These are phyloP conservation scores for Ceyx margarethae DNA, from an alignment of 2,113 vertebrate genomes.

Conservation along the genomic window DNA sequence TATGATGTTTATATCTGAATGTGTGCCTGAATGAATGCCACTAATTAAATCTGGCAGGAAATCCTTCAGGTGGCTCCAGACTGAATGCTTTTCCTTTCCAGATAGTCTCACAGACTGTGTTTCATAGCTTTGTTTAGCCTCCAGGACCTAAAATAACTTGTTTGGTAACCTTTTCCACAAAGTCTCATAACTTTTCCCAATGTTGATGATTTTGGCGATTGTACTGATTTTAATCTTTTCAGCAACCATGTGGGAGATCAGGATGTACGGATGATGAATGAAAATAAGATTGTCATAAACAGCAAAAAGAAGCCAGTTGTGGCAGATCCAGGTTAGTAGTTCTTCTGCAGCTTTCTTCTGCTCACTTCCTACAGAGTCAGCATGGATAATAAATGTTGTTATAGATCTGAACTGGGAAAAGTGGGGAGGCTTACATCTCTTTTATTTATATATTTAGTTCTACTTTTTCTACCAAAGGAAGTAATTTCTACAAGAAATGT, in stretches of 20 bases:
- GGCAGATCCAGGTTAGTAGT: constrained; percentile 85
- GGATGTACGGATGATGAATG: constrained; percentile 95
- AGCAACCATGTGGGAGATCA: constrained; percentile 91
- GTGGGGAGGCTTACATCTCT: not conserved
- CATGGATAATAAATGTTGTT: not conserved
- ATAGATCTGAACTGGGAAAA: not conserved
- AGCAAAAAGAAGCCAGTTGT: constrained; percentile 78
- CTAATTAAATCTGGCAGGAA: constrained; percentile 20
- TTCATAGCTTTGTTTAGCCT: not conserved
- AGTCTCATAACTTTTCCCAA: not conserved
- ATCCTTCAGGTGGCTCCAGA: not conserved
- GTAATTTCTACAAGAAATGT: not conserved
- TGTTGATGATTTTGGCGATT: constrained; percentile 7
- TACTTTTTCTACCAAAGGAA: not conserved
- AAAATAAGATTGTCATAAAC: constrained; percentile 87
- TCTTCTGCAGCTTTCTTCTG: not conserved
- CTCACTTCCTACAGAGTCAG: not conserved
- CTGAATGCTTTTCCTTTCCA: not conserved
- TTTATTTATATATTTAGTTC: not conserved
- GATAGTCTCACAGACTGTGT: not conserved
- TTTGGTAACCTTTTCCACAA: not conserved
- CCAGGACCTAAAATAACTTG: not conserved
- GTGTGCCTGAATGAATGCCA: not conserved
- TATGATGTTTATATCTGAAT: constrained; percentile 8
- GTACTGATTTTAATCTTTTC: constrained; percentile 11